Conservation (phyloP, 2,113 vertebrate species). For the Eptatretus burgeri region DNA sequence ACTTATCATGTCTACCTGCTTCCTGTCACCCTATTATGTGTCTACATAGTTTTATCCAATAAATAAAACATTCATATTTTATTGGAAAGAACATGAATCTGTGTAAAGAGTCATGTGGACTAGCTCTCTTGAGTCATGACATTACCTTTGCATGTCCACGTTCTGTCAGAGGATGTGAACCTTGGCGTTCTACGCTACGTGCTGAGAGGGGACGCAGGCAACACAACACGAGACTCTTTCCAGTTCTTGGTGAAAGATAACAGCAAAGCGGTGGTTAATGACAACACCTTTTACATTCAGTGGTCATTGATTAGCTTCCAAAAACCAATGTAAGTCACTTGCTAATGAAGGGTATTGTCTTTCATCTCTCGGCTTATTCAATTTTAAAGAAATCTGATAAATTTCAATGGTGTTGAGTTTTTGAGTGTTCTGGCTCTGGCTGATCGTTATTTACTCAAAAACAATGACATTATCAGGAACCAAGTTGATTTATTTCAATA, state of each 20-base stretch:
- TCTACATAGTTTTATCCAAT: too few species aligned
- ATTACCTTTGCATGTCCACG: too few species aligned
- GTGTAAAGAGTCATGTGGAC: too few species aligned
- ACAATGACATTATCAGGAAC: too few species aligned
- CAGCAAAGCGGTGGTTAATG: conserved; percentile 47
- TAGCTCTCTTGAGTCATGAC: too few species aligned
- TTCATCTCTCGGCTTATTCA: not conserved
- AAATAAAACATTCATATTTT: too few species aligned
- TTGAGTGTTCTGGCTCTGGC: too few species aligned
- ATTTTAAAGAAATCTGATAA: not conserved
- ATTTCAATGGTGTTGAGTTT: too few species aligned
- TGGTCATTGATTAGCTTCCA: conserved; percentile 85
- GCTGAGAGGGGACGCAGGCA: conserved; percentile 27
- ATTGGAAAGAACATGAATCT: too few species aligned
- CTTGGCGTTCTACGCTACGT: conserved; percentile 55
- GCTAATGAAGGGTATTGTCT: not conserved
- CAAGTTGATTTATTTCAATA: too few species aligned
- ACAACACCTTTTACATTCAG: conserved; percentile 69
- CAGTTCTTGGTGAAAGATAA: conserved; percentile 74
- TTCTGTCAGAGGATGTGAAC: conserved; percentile 45
- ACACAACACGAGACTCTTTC: conserved; percentile 48
- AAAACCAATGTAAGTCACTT: conserved; percentile 26
- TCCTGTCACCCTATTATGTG: too few species aligned
- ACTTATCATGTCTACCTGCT: not conserved
- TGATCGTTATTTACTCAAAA: too few species aligned